phyloP scores from a whole-genome alignment of 1,140 invertebrate species.

The Aphelinus atriplicis region DNA sequence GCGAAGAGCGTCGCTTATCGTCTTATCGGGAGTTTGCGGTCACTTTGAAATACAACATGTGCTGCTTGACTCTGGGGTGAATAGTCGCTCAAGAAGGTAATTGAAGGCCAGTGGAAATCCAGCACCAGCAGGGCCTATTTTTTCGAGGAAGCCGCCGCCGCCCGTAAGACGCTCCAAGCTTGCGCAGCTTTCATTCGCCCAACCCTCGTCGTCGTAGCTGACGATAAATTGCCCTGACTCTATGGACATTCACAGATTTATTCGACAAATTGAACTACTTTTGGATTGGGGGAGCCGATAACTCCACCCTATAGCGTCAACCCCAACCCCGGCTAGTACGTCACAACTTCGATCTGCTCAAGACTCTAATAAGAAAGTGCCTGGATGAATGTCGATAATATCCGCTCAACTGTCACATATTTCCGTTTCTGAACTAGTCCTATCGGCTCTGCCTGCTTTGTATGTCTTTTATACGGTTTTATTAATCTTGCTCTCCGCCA shows the following conservation, averaged over 20 bases:
- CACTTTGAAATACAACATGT: constrained; percentile 5
- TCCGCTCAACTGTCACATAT: no score
- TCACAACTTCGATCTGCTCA: constrained; percentile 13
- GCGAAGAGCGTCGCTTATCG: no score
- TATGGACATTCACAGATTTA: constrained; percentile 26
- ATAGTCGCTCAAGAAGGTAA: constrained; percentile 2
- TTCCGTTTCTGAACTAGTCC: no score
- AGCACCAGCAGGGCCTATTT: constrained; percentile 1
- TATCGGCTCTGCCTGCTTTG: no score
- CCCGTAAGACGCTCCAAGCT: neutral
- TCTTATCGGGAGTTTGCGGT: neutral
- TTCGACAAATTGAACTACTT: constrained; percentile 31
- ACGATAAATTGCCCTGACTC: constrained; percentile 19
- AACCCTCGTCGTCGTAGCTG: neutral
- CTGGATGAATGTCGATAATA: neutral
- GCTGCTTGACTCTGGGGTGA: neutral
- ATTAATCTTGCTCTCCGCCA: no score
- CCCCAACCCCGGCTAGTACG: neutral
- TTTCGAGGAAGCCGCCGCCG: neutral
- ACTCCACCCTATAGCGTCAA: neutral
- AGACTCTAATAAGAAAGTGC: constrained; percentile 19
- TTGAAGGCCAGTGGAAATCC: neutral
- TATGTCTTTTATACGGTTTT: no score
- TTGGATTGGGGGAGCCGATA: constrained; percentile 25
- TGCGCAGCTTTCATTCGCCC: neutral